Evolutionary conservation across 2,797 vertebrate genomes (phyloP).

Genomic region (Sebastes cheni): DNA sequence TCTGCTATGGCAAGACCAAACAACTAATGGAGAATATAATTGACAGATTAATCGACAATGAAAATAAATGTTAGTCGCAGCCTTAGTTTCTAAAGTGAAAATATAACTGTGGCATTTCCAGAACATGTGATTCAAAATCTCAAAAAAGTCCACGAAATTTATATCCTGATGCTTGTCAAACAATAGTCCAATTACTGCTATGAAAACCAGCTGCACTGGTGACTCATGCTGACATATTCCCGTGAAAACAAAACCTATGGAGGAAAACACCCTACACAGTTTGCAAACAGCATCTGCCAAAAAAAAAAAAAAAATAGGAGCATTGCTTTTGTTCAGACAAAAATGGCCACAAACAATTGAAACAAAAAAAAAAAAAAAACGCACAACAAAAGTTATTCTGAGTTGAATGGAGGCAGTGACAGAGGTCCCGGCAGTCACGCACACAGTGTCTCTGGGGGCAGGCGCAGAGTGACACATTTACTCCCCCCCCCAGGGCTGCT

Average conservation of each 20-base stretch:
- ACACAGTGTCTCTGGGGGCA: conserved; percentile 42
- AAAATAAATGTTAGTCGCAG: too few species aligned
- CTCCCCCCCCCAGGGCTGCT: conserved; percentile 41
- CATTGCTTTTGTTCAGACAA: conserved; percentile 43
- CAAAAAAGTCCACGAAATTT: background rate
- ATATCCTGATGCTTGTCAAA: background rate
- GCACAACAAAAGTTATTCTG: conserved; percentile 58
- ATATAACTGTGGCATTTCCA: background rate
- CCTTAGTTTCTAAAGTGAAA: background rate
- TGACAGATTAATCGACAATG: too few species aligned
- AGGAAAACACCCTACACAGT: background rate
- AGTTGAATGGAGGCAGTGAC: conserved; percentile 62
- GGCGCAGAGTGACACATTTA: conserved; percentile 27
- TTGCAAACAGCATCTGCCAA: conserved; percentile 37
- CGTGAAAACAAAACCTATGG: background rate
- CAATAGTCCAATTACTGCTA: background rate
- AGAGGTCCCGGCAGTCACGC: conserved; percentile 47
- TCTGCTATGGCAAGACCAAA: background rate
- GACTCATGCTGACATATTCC: background rate
- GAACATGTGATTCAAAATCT: background rate
- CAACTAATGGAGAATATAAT: too few species aligned
- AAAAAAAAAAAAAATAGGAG: conserved; percentile 33
- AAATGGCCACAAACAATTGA: conserved; percentile 53
- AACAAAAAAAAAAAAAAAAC: background rate
- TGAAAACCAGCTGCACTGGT: background rate